phyloP scores from a whole-genome alignment of 1,140 invertebrate genomes.

The Drosophila malerkotliana region DNA sequence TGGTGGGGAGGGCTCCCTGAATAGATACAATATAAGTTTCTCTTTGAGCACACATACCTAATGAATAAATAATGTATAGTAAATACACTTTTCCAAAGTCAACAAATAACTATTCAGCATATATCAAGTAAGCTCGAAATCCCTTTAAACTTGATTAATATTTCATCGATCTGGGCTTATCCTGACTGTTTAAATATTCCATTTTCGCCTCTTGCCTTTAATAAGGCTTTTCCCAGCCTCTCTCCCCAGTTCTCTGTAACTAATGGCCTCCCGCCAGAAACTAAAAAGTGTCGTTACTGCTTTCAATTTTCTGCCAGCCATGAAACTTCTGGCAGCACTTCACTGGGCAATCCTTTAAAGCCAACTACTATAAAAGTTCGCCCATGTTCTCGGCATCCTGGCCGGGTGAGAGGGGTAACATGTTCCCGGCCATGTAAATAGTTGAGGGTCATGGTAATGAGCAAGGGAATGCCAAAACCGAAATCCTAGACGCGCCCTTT shows the following conservation, averaged over 20 bases:
- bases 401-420: background rate
- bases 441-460: slow-evolving; percentile 23
- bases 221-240: slow-evolving; percentile 7
- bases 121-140: background rate
- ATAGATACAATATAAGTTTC: slow-evolving; percentile 3
- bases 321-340: slow-evolving; percentile 3
- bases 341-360: slow-evolving; percentile 27
- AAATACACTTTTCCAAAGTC: background rate
- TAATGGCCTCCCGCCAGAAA: slow-evolving; percentile 31
- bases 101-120: background rate
- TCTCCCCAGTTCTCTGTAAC: background rate
- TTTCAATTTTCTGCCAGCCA: slow-evolving; percentile 19
- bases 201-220: background rate
- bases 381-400: slow-evolving; percentile 8
- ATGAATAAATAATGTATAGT: background rate
- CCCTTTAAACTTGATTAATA: background rate
- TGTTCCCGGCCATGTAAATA: slow-evolving; percentile 42
- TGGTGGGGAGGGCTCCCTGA: slow-evolving; percentile 3
- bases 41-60: background rate
- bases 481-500: slow-evolving; percentile 23
- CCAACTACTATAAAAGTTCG: slow-evolving; percentile 21
- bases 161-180: background rate
- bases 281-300: slow-evolving; percentile 33
- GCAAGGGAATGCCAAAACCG: slow-evolving; percentile 19
- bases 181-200: background rate